These are phyloP conservation scores for Australoheros facetus DNA, from an alignment of 2,797 vertebrate genomes.

Conservation along the genomic window DNA sequence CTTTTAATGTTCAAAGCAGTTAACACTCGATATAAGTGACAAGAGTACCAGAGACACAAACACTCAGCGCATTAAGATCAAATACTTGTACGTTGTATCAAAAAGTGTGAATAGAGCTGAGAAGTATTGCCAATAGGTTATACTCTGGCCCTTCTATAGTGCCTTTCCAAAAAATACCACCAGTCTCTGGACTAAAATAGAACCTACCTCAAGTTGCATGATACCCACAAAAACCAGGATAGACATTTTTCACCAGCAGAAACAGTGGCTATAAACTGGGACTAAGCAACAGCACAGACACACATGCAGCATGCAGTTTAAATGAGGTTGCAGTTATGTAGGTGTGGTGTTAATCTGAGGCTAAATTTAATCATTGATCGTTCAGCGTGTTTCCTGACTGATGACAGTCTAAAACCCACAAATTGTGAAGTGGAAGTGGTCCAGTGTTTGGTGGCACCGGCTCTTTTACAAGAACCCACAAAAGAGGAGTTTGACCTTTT, in stretches of 20 bases:
- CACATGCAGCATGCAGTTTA: background rate
- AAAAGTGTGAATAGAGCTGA: background rate
- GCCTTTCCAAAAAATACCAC: background rate
- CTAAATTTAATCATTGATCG: background rate
- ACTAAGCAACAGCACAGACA: background rate
- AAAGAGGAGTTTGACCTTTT: background rate
- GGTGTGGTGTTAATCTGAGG: background rate
- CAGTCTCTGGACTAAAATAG: background rate
- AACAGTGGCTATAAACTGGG: background rate
- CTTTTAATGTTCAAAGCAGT: background rate
- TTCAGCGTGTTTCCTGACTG: conserved; percentile 1
- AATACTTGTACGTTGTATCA: background rate
- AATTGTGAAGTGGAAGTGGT: background rate
- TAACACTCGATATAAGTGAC: background rate
- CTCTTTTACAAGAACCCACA: background rate
- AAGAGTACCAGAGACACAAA: background rate
- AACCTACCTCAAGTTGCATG: background rate
- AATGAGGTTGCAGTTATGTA: background rate
- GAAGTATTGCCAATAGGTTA: background rate
- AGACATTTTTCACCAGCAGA: background rate
- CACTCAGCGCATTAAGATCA: background rate
- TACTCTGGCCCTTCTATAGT: background rate
- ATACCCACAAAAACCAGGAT: background rate
- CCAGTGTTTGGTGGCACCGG: background rate
- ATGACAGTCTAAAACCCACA: background rate